Evolutionary conservation across 2,888 invertebrate species (phyloP).

Genomic region (Caenorhabditis uteleia): DNA sequence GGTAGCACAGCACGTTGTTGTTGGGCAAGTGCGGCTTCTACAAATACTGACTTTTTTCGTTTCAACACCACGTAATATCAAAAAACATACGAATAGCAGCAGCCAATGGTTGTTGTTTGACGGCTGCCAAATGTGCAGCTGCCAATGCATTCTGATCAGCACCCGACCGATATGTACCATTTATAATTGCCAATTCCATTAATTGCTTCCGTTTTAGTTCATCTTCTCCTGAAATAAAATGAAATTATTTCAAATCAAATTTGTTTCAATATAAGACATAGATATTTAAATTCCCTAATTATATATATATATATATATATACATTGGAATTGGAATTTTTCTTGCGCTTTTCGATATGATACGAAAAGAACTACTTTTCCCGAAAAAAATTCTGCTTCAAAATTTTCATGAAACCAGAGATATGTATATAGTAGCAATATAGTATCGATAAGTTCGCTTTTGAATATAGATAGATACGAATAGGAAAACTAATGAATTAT

Average conservation of each 20-base stretch:
- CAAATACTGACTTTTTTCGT: neutral
- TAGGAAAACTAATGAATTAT: too few species aligned
- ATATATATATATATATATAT: too few species aligned
- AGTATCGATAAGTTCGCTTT: too few species aligned
- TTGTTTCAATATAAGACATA: neutral
- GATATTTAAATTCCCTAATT: neutral
- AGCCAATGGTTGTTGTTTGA: conserved; percentile 42
- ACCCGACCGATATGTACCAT: conserved; percentile 88
- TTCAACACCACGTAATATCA: neutral
- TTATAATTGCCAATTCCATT: conserved; percentile 99
- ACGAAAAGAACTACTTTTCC: too few species aligned
- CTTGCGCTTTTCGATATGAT: neutral
- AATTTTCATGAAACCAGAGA: too few species aligned
- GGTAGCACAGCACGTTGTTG: conserved; percentile 33
- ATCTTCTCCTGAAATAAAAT: too few species aligned
- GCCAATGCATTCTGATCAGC: conserved; percentile 47
- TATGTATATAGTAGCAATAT: too few species aligned
- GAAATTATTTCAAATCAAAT: conserved; percentile 70
- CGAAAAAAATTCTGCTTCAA: too few species aligned
- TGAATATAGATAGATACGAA: too few species aligned
- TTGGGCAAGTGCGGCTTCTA: conserved; percentile 39
- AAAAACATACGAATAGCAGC: conserved; percentile 46
- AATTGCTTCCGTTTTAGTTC: conserved; percentile 98
- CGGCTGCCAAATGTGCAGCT: conserved; percentile 45
- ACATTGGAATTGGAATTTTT: too few species aligned